Evolutionary conservation across 1,140 invertebrate genomes (phyloP).

Genomic region (Zeugodacus cucurbitae): DNA sequence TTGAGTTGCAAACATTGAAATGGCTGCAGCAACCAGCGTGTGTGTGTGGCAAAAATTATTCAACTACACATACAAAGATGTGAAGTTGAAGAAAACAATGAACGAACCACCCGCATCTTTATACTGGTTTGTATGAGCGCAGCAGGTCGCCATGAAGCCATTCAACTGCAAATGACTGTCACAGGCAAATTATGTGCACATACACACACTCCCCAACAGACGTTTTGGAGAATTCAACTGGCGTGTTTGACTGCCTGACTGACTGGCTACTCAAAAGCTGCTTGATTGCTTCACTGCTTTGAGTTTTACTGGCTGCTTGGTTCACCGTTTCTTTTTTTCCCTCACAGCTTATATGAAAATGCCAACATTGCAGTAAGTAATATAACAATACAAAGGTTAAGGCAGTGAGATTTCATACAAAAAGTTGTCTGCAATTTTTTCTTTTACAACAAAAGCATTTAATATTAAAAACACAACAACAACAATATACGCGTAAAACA

Average conservation of each 20-base stretch:
- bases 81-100: constrained; percentile 5
- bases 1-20: constrained; percentile 56
- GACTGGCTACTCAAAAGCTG: not conserved
- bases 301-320: not conserved
- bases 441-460: not conserved
- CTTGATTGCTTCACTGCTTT: not conserved
- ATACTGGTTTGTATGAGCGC: not conserved
- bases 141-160: not conserved
- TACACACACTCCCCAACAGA: not conserved
- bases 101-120: not conserved
- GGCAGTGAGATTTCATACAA: not conserved
- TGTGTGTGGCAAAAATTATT: not conserved
- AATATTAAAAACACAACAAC: not conserved
- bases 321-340: not conserved
- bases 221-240: not conserved
- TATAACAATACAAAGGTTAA: not conserved
- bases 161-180: constrained; percentile 12
- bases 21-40: too few relatives aligned
- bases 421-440: not conserved
- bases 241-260: not conserved
- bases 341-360: not conserved
- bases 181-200: not conserved
- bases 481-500: not conserved
- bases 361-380: not conserved
- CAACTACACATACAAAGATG: not conserved